These are phyloP conservation scores for Conus canariensis DNA, from an alignment of 2,888 invertebrate genomes.

Conservation along the genomic window DNA sequence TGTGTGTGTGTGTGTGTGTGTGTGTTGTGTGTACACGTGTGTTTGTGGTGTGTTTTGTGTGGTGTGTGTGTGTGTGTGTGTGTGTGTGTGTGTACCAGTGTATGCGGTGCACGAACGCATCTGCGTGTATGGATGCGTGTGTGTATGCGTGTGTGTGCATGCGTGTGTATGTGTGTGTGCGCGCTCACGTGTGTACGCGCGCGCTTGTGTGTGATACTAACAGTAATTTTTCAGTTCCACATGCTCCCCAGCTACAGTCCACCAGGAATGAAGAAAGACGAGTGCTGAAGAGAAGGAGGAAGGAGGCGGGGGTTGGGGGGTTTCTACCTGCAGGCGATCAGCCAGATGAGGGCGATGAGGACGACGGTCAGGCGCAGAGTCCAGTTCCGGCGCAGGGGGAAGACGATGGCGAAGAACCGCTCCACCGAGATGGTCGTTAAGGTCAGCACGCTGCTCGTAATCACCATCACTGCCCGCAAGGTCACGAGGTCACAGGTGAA, in stretches of 20 bases:
- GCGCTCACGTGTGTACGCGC: too few relatives aligned
- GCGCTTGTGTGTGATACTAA: too few relatives aligned
- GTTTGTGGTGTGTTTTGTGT: not conserved
- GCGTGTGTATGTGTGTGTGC: too few relatives aligned
- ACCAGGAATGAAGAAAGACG: too few relatives aligned
- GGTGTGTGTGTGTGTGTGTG: not conserved
- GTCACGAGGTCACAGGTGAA: not conserved
- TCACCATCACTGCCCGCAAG: slow-evolving; percentile 60
- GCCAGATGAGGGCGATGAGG: slow-evolving; percentile 55
- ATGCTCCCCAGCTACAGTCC: too few relatives aligned
- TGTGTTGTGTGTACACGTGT: slow-evolving; percentile 3
- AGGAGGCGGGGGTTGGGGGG: too few relatives aligned
- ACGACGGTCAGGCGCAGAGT: slow-evolving; percentile 50
- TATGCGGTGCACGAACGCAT: too few relatives aligned
- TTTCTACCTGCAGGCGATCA: slow-evolving; percentile 48
- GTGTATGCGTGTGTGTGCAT: too few relatives aligned
- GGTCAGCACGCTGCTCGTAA: slow-evolving; percentile 71
- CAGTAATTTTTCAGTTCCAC: too few relatives aligned
- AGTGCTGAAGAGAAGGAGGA: too few relatives aligned
- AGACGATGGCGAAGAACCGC: slow-evolving; percentile 71
- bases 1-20: slow-evolving; percentile 10
- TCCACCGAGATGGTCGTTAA: slow-evolving; percentile 72
- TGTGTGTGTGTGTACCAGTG: too few relatives aligned
- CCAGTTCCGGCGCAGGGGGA: slow-evolving; percentile 65
- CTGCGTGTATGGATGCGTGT: too few relatives aligned